Conservation (phyloP, 2,888 invertebrate species). For the Ormyrus rosae region DNA sequence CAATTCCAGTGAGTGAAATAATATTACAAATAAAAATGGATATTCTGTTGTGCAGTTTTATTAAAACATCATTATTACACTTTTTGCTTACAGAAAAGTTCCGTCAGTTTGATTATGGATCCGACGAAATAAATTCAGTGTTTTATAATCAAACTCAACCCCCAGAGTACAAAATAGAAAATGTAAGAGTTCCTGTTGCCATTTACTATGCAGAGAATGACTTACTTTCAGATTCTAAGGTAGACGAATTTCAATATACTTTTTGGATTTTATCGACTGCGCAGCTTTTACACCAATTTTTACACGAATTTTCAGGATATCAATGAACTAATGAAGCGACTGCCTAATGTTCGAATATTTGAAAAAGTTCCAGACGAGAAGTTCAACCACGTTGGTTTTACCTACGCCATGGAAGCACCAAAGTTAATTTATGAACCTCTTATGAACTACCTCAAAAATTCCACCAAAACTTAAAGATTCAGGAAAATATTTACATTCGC, state of each 20-base stretch:
- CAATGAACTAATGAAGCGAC: conserved; percentile 77
- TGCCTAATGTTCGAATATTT: conserved; percentile 75
- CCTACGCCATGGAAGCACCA: conserved; percentile 64
- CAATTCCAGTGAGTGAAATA: conserved; percentile 60
- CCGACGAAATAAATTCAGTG: conserved; percentile 77
- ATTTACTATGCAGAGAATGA: conserved; percentile 83
- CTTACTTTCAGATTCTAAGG: conserved; percentile 78
- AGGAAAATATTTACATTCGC: not conserved
- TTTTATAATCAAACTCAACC: conserved; percentile 79
- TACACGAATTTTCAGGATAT: conserved; percentile 77
- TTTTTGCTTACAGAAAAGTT: conserved; percentile 69
- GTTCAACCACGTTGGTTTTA: conserved; percentile 68
- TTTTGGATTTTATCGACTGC: no score
- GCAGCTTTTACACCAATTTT: conserved; percentile 35
- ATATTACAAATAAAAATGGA: no score
- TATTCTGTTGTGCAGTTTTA: no score
- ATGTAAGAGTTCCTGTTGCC: conserved; percentile 80
- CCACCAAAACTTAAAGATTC: conserved; percentile 9
- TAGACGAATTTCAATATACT: conserved; percentile 24
- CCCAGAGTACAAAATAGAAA: conserved; percentile 79
- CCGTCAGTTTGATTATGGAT: conserved; percentile 78
- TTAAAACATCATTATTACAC: not conserved
- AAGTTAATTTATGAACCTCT: conserved; percentile 64
- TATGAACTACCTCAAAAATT: conserved; percentile 35
- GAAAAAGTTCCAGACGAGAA: conserved; percentile 63